Percentiles rank a stretch among this genome's conserved stretches.
phyloP scores from a whole-genome alignment of 2,888 invertebrate genomes.

The Acrobasis repandana region DNA sequence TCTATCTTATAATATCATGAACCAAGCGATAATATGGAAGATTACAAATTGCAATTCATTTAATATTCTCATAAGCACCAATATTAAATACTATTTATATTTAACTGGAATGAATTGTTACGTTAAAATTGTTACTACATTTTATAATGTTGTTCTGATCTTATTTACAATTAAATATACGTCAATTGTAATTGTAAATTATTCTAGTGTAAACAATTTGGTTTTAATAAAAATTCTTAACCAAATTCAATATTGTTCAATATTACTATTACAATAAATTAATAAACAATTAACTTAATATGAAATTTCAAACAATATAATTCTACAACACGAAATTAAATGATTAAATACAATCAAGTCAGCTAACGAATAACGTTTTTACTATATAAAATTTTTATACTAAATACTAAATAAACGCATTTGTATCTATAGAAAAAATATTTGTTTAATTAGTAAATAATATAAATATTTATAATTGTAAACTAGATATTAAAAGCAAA shows the following conservation, averaged over 20 bases:
- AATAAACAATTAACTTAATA: not conserved
- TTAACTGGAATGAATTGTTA: slow-evolving; percentile 25
- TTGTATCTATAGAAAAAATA: no score
- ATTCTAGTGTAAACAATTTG: not conserved
- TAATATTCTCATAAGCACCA: slow-evolving; percentile 65
- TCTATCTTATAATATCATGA: slow-evolving; percentile 23
- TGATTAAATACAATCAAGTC: no score
- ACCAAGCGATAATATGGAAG: slow-evolving; percentile 30
- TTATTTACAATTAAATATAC: not conserved
- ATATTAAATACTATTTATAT: slow-evolving; percentile 52
- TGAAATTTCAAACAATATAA: not conserved
- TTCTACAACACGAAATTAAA: not conserved
- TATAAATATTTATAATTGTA: no score
- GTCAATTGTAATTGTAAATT: not conserved
- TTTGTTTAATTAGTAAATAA: no score
- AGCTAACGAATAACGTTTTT: no score
- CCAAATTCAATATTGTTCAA: no score
- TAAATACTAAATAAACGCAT: no score
- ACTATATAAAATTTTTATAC: no score
- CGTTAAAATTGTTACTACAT: not conserved
- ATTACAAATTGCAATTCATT: slow-evolving; percentile 45
- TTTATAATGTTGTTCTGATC: not conserved
- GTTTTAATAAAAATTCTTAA: not conserved
- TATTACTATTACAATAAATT: no score
- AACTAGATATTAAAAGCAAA: no score